A percentile compares a stretch with the other conserved stretches of the same genome.
Evolutionary conservation across 2,888 invertebrate genomes (phyloP).

Genomic region (Spodoptera exigua): DNA sequence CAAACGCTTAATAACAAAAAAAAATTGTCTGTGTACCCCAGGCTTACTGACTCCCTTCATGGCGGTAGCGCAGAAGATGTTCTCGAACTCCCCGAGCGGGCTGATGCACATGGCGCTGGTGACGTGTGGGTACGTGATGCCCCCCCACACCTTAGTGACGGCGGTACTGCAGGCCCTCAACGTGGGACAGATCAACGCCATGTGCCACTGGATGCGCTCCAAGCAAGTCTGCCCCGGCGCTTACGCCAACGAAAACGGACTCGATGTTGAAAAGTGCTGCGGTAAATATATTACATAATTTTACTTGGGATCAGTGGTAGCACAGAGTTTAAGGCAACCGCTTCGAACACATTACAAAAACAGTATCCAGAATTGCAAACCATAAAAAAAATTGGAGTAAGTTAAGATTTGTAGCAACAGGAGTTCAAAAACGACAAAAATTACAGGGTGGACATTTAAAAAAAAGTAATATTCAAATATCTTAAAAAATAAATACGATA

Average conservation of each 20-base stretch:
- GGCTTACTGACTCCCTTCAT: slow-evolving; percentile 62
- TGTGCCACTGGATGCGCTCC: slow-evolving; percentile 58
- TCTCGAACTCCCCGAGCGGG: neutral
- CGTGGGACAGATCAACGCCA: slow-evolving; percentile 66
- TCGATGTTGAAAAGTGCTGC: slow-evolving; percentile 47
- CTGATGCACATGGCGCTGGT: slow-evolving; percentile 33
- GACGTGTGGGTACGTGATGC: slow-evolving; percentile 39
- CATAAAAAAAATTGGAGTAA: too few relatives aligned
- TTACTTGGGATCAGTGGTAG: too few relatives aligned
- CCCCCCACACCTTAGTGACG: slow-evolving; percentile 66
- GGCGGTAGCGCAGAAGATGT: slow-evolving; percentile 1
- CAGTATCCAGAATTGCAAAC: too few relatives aligned
- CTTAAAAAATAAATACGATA: too few relatives aligned
- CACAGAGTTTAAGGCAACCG: too few relatives aligned
- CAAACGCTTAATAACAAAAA: too few relatives aligned
- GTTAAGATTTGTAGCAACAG: too few relatives aligned
- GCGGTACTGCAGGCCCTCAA: slow-evolving; percentile 48
- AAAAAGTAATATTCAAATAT: too few relatives aligned
- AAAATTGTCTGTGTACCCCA: slow-evolving; percentile 24
- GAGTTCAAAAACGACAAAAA: too few relatives aligned
- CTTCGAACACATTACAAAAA: too few relatives aligned
- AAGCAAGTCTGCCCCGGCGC: slow-evolving; percentile 61
- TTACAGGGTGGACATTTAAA: too few relatives aligned
- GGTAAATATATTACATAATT: slow-evolving; percentile 1
- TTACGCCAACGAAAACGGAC: slow-evolving; percentile 20